Evolutionary conservation across 2,797 vertebrate species (phyloP).

Genomic region (Rhinophrynus dorsalis): DNA sequence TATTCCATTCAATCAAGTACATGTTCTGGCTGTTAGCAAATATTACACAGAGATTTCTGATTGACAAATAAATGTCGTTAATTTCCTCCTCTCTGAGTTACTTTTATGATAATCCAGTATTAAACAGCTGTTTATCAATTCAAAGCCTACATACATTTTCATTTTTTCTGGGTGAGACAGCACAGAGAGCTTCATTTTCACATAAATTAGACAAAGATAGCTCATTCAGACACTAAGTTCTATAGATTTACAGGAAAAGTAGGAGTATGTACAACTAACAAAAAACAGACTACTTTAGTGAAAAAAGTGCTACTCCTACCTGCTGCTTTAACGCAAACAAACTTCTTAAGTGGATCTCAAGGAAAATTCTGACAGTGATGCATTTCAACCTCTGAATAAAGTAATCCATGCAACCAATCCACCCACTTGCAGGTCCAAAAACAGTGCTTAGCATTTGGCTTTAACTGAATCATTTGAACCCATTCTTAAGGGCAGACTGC

Average conservation of each 20-base stretch:
- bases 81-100: no score
- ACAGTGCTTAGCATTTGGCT: neutral
- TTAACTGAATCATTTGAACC: neutral
- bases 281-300: conserved; percentile 11
- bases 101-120: no score
- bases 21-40: no score
- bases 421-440: neutral
- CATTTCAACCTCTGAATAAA: neutral
- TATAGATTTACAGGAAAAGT: conserved; percentile 13
- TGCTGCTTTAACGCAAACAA: neutral
- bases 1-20: no score
- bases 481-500: no score
- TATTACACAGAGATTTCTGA: no score
- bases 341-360: conserved; percentile 1
- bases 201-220: neutral
- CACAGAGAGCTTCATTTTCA: neutral
- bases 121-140: neutral
- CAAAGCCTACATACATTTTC: no score
- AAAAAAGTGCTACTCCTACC: neutral
- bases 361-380: neutral
- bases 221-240: conserved; percentile 11
- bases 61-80: no score
- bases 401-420: neutral
- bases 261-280: conserved; percentile 31
- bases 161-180: no score